These are phyloP conservation scores for Platycnemis pennipes DNA, from an alignment of 2,888 invertebrate genomes.

Conservation along the genomic window DNA sequence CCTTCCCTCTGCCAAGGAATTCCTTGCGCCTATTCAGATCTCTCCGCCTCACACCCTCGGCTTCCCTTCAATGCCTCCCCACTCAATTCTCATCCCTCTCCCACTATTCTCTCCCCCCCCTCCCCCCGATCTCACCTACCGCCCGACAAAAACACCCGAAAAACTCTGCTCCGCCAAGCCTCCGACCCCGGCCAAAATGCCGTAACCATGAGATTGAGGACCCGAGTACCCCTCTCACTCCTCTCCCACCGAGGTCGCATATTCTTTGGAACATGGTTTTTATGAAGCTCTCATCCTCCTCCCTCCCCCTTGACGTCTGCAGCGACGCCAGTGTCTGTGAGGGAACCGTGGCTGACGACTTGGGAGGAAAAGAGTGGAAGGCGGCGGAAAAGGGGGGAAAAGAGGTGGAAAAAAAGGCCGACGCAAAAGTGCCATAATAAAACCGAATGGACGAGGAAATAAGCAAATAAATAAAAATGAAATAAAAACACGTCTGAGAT, in stretches of 20 bases:
- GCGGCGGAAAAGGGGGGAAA: background rate
- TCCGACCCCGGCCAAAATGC: background rate
- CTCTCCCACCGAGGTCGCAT: slow-evolving; percentile 44
- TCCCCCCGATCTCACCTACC: background rate
- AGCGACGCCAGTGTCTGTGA: background rate
- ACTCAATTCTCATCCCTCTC: background rate
- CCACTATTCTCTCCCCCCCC: background rate
- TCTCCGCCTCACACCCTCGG: background rate
- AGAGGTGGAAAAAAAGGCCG: slow-evolving; percentile 21
- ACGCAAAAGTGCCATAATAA: slow-evolving; percentile 66
- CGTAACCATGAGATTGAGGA: slow-evolving; percentile 58
- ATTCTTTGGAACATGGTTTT: slow-evolving; percentile 63
- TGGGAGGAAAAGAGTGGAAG: background rate
- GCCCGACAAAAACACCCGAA: slow-evolving; percentile 33
- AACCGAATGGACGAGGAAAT: slow-evolving; percentile 61
- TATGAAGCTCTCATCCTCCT: slow-evolving; percentile 58
- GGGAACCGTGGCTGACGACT: slow-evolving; percentile 54
- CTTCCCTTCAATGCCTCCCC: background rate
- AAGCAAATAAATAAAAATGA: slow-evolving; percentile 66
- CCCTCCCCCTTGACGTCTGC: background rate
- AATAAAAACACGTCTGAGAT: slow-evolving; percentile 54
- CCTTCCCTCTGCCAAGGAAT: slow-evolving; percentile 44
- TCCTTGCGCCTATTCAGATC: slow-evolving; percentile 52
- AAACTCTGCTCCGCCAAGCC: background rate
- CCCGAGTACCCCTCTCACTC: slow-evolving; percentile 19